Evolutionary conservation across 2,888 invertebrate genomes (phyloP).

Genomic region (Lycophotia porphyrea): DNA sequence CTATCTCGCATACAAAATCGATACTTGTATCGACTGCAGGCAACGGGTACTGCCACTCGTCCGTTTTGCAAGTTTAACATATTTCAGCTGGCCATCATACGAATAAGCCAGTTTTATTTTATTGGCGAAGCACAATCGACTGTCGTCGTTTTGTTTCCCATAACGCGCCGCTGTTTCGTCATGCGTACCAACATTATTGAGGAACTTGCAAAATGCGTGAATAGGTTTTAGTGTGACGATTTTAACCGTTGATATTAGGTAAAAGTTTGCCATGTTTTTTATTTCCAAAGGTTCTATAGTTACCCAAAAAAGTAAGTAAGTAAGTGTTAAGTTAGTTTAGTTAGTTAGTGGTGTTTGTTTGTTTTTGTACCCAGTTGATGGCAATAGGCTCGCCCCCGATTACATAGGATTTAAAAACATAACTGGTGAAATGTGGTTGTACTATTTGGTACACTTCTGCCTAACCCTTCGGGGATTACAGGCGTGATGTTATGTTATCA

Average conservation of each 20-base stretch:
- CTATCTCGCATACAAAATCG: slow-evolving; percentile 18
- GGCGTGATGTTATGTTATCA: too few species aligned
- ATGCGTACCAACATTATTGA: slow-evolving; percentile 59
- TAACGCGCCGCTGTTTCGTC: slow-evolving; percentile 74
- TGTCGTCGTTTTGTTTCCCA: slow-evolving; percentile 79
- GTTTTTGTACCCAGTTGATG: too few species aligned
- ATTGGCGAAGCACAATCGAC: slow-evolving; percentile 78
- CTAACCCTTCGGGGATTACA: too few species aligned
- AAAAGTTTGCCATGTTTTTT: background rate
- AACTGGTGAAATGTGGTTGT: too few species aligned
- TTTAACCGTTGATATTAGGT: background rate
- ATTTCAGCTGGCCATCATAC: slow-evolving; percentile 80
- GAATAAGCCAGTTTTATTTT: slow-evolving; percentile 79
- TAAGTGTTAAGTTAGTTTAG: too few species aligned
- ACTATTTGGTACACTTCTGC: too few species aligned
- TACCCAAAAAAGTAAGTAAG: too few species aligned
- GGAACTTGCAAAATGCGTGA: background rate
- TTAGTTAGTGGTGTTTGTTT: too few species aligned
- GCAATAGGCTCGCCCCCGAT: too few species aligned
- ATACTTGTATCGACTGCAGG: slow-evolving; percentile 39
- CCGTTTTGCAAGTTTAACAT: slow-evolving; percentile 87
- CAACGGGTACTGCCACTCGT: slow-evolving; percentile 71
- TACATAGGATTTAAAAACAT: too few species aligned
- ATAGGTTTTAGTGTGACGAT: background rate
- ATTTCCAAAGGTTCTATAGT: too few species aligned